Evolutionary conservation across 2,113 vertebrate species (phyloP), one percentile per base, ranked within the genome.

Genomic region (Carlito syrichta): DNA sequence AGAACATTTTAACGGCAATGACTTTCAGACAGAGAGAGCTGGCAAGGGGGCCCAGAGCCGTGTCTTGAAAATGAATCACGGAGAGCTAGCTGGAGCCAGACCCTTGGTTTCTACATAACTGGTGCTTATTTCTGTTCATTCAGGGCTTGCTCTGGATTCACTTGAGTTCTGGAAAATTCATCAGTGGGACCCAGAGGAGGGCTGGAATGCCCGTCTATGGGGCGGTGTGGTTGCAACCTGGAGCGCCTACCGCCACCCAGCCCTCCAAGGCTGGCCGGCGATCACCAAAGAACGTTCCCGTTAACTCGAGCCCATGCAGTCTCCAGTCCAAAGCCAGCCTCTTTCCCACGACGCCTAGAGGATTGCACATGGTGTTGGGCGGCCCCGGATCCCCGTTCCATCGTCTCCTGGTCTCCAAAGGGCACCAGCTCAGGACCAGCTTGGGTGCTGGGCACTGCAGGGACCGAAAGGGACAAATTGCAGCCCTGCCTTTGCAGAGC

Each of bases 31-130:
- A 77, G 68, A 89, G 30, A 66, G 93, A 69, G 12, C 91, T 3
- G 30, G 95, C 11, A 52, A 71, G 94, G 73, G 68, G 84, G 87
- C 89, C 93, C 83, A 74, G 84, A 62, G 22, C 56, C 2, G 11
- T 58, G 97, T 97, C 91, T 66, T 81, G n/a, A 32, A 56, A 86
- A 96, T 97, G 97, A 98, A 91, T 98, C 98, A 97, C 12, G 0
- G 52, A 66, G 78, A 91, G 71, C 20, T 35, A 84, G 48, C 30
- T 86, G 32, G 74, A 96, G 89, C 52, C 43, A 56, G 48, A 91
- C 0, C 9, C 86, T 71, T 43, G 87, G 90, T 85, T 97, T 96
- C 94, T 78, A 43, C 89, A 89, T 66, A 90, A 96, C 97, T 83
- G 62, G 94, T 45, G 94, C 62, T 71, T 22, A 5, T 68, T 97